These are phyloP conservation scores for Trochalopteron elliotii DNA, from an alignment of 2,113 vertebrate species.

Conservation along the genomic window DNA sequence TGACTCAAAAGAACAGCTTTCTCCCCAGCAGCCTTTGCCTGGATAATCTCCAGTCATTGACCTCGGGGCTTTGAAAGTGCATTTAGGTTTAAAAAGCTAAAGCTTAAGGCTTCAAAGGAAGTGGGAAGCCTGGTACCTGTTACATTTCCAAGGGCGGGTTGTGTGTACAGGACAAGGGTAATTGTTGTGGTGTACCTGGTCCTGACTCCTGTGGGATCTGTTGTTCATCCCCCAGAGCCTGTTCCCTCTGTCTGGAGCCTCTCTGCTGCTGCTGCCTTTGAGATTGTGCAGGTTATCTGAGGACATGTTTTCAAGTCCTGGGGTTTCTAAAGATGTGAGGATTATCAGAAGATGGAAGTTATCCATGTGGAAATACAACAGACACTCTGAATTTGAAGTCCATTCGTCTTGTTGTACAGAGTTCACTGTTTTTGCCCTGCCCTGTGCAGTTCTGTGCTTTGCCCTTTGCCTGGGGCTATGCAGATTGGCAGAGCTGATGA, in stretches of 20 bases:
- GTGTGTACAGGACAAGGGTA: not conserved
- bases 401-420: not conserved
- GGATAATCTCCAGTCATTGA: constrained; percentile 26
- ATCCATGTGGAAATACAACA: not conserved
- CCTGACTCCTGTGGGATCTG: not conserved
- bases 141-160: not conserved
- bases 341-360: not conserved
- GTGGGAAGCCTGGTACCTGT: not conserved
- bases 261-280: not conserved
- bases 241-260: not conserved
- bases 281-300: not conserved
- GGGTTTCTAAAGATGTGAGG: not conserved
- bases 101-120: constrained; percentile 3
- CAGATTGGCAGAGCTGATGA: not conserved
- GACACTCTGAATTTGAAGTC: not conserved
- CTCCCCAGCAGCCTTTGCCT: not conserved
- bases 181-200: not conserved
- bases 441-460: not conserved
- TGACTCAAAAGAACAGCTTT: not conserved
- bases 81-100: constrained; percentile 28
- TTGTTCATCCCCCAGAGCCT: not conserved
- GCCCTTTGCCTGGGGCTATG: not conserved
- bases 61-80: constrained; percentile 1
- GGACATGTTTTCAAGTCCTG: not conserved
- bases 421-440: not conserved